Evolutionary conservation across 2,113 vertebrate species (phyloP), one percentile per base, ranked within the genome.

Genomic region (Lethenteron camtschaticum): DNA sequence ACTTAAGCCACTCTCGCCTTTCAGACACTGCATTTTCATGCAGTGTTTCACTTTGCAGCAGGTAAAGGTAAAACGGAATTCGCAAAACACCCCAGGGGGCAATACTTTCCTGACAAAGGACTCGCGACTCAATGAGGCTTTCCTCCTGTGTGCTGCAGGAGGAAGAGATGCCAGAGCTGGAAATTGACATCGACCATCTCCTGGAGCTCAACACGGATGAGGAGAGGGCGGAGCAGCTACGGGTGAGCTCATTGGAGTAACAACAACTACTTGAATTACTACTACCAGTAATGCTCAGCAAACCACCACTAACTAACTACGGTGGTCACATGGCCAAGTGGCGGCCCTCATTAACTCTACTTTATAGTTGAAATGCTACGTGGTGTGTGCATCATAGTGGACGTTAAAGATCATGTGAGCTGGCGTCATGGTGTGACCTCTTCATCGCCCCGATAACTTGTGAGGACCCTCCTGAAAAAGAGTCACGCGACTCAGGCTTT

Each of bases 161-260:
- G 63, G 63, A 66, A 66, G 63, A 66, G 63, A 66, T 66, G 63
- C 63, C 63, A 9, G 63, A 66, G 63, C 63, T 66, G 9, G 63
- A 66, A 24, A 66, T 66, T 24, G 63, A 66, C 63, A 66, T 66
- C 10, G 63, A 66, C 24, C n/a, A 66, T 16, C 10, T 66, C n/a
- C 63, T 66, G 63, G 63, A 66, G n/a, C 63, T 66, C n/a, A 66
- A 11, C 63, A 66, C n/a, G n/a, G 63, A 66, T 3, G 63, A 66
- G 24, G 9, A 66, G 63, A n/a, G 63, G 10, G 24, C n/a, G 3
- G 63, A 66, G 63, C n/a, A n/a, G n/a, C 10, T 66, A 24, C 63
- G 63, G 63, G 63, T 66, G 24, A 9, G 63, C n/a, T 16, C 63
- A n/a, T 2, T 66, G 9, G 63, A 16, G 9, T 9, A 66, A 24